Percentiles rank a stretch among this genome's conserved stretches.
Conservation (phyloP, 2,113 vertebrate species). For the Cervus canadensis region DNA sequence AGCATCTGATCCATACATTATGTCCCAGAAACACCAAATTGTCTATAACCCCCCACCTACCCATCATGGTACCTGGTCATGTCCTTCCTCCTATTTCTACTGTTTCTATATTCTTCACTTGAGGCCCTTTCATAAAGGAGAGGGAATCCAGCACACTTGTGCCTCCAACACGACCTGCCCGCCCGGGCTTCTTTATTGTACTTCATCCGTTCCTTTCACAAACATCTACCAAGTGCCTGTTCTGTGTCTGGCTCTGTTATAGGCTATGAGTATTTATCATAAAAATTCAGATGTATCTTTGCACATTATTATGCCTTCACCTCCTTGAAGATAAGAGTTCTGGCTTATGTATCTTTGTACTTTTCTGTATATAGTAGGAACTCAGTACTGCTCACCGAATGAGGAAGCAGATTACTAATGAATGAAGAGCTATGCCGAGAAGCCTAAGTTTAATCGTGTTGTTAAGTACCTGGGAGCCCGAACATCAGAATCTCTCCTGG, state of each 20-base stretch:
- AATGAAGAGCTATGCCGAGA: neutral
- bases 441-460: neutral
- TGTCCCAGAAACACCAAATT: neutral
- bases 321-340: neutral
- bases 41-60: neutral
- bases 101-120: neutral
- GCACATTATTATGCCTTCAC: neutral
- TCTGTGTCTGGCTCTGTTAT: neutral
- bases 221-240: neutral
- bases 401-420: neutral
- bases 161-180: neutral
- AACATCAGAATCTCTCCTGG: neutral
- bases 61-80: accelerated
- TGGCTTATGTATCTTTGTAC: neutral
- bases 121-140: neutral
- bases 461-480: neutral
- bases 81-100: neutral
- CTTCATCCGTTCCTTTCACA: neutral
- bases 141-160: accelerated
- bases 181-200: accelerated
- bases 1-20: neutral
- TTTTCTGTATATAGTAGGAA: neutral
- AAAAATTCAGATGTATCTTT: neutral
- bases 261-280: neutral
- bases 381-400: neutral